phyloP scores from a whole-genome alignment of 2,113 vertebrate genomes.

The Barbus barbus region DNA sequence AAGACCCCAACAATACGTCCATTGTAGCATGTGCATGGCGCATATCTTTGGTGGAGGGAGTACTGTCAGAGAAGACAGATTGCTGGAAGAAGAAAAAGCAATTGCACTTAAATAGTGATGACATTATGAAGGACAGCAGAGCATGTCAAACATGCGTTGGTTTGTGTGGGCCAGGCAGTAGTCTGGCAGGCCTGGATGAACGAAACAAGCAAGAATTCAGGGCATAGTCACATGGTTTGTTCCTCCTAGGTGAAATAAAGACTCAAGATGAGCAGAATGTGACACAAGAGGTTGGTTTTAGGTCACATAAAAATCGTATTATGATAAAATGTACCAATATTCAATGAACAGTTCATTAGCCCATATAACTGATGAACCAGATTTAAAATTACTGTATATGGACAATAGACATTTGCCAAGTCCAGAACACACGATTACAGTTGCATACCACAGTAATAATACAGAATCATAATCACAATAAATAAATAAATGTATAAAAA shows the following conservation, averaged over 20 bases:
- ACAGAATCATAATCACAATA: too few relatives aligned
- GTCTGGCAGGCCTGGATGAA: neutral
- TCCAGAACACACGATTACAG: too few relatives aligned
- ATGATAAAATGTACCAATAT: neutral
- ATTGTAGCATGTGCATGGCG: conserved; percentile 40
- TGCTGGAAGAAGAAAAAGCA: conserved; percentile 42
- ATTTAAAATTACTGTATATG: neutral
- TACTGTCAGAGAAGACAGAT: conserved; percentile 49
- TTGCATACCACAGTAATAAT: too few relatives aligned
- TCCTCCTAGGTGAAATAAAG: neutral
- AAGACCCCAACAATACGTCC: conserved; percentile 48
- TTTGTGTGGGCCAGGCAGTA: neutral
- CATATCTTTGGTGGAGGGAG: conserved; percentile 47
- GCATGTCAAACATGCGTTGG: conserved; percentile 41
- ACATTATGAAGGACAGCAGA: conserved; percentile 43
- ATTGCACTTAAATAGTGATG: conserved; percentile 35
- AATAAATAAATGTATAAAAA: too few relatives aligned
- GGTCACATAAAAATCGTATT: neutral
- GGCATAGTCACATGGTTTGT: neutral
- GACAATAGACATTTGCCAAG: too few relatives aligned
- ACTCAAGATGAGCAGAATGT: neutral
- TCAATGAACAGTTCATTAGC: neutral
- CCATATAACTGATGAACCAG: neutral
- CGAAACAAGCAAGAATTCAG: neutral
- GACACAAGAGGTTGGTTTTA: neutral